These are phyloP conservation scores for Drosophila sucinea DNA, from an alignment of 1,140 invertebrate genomes.

Conservation along the genomic window DNA sequence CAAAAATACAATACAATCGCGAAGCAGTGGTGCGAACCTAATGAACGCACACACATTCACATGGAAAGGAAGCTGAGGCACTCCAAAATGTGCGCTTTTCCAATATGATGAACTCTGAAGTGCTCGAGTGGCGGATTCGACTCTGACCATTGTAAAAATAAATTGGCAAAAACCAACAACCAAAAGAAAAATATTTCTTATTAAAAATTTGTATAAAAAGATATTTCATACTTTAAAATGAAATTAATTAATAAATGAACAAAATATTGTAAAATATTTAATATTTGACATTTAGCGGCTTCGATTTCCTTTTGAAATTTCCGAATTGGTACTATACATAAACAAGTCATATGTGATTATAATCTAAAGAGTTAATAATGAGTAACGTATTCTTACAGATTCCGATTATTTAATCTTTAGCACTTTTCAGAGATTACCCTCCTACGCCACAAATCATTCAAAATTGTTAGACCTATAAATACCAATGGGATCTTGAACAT, in stretches of 20 bases:
- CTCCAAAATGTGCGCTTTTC: slow-evolving; percentile 69
- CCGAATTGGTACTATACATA: too few species aligned
- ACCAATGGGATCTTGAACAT: too few species aligned
- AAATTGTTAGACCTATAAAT: too few species aligned
- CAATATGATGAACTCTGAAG: slow-evolving; percentile 59
- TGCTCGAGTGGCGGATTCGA: slow-evolving; percentile 23
- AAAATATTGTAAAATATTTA: too few species aligned
- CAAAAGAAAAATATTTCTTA: slow-evolving; percentile 1
- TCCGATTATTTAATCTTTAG: too few species aligned
- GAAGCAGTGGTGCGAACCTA: slow-evolving; percentile 58
- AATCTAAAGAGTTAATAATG: too few species aligned
- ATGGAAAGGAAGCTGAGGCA: slow-evolving; percentile 15
- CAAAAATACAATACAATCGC: slow-evolving; percentile 27
- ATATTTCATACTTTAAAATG: not conserved
- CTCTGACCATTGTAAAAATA: slow-evolving; percentile 11
- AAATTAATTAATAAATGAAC: too few species aligned
- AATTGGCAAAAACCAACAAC: slow-evolving; percentile 29
- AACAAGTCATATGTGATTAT: too few species aligned
- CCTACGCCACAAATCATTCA: too few species aligned
- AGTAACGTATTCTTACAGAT: too few species aligned
- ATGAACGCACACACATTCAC: slow-evolving; percentile 35
- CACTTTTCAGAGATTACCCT: too few species aligned
- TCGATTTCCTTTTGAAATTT: too few species aligned
- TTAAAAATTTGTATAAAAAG: slow-evolving; percentile 8
- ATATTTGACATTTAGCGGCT: not conserved